Evolutionary conservation across 2,113 vertebrate species (phyloP).

Genomic region (Tragelaphus scriptus): DNA sequence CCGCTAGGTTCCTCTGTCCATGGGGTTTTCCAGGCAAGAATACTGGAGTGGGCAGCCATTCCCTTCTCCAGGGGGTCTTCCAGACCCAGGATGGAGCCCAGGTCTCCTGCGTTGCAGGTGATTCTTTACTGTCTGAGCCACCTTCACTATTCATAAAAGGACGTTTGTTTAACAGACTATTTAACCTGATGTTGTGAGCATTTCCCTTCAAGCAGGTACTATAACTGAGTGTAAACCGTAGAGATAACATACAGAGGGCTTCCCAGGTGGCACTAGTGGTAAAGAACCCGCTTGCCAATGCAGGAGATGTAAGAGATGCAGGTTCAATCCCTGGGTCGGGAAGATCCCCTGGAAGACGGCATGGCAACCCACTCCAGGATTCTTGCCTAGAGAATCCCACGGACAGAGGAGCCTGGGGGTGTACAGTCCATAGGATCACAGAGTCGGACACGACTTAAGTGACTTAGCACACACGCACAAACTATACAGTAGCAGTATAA

Average conservation of each 20-base stretch:
- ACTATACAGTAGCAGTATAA: neutral
- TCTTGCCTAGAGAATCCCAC: neutral
- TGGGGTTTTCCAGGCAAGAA: neutral
- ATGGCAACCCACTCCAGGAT: neutral
- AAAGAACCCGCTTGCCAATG: neutral
- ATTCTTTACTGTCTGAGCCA: neutral
- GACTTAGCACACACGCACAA: neutral
- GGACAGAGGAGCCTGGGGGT: neutral
- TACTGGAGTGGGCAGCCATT: neutral
- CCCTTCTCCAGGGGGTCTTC: neutral
- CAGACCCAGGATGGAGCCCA: neutral
- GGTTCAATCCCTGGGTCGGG: rapidly evolving
- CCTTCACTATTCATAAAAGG: neutral
- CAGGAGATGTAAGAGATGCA: neutral
- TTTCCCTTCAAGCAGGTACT: neutral
- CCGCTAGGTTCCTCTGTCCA: neutral
- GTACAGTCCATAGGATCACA: neutral
- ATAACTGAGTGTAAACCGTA: neutral
- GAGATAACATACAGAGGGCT: neutral
- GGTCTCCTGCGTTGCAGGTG: rapidly evolving
- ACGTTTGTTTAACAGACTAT: neutral
- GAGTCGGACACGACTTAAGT: neutral
- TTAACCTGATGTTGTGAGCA: neutral
- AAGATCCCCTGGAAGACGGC: neutral
- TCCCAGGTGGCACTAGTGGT: neutral